Conservation (phyloP, 2,113 vertebrate genomes). For the Phrynosoma blainvillii region DNA sequence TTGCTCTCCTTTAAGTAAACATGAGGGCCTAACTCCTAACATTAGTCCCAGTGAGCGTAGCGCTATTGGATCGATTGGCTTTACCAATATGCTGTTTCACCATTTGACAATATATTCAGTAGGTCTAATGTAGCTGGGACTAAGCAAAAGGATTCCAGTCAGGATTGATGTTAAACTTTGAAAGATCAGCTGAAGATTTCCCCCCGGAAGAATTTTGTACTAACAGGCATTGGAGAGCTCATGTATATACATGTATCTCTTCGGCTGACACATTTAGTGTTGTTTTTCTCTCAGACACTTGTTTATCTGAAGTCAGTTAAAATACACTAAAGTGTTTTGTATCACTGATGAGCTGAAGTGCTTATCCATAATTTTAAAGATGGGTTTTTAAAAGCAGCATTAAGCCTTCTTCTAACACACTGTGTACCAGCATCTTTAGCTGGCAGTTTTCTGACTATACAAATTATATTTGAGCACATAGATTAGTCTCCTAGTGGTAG, state of each 20-base stretch:
- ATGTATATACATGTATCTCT: conserved; percentile 17
- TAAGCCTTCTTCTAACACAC: background rate
- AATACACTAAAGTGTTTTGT: conserved; percentile 30
- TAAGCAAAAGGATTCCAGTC: too few species aligned
- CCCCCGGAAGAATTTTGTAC: conserved; percentile 13
- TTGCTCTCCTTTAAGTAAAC: conserved; percentile 13
- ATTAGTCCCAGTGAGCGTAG: too few species aligned
- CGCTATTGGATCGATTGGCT: too few species aligned
- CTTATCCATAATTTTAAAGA: conserved; percentile 30
- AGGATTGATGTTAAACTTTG: background rate
- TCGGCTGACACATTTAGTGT: conserved; percentile 16
- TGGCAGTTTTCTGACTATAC: background rate
- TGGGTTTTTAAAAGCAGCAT: conserved; percentile 16
- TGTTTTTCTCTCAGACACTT: conserved; percentile 16
- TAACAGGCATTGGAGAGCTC: conserved; percentile 24
- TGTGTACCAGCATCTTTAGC: background rate
- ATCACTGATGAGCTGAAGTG: conserved; percentile 18
- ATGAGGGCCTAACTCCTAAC: background rate
- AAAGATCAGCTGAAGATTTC: conserved; percentile 11
- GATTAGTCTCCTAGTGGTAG: background rate
- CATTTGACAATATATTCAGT: too few species aligned
- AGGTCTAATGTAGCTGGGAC: too few species aligned
- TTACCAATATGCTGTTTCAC: too few species aligned
- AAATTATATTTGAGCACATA: background rate
- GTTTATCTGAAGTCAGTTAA: conserved; percentile 22